Percentiles rank a stretch among this genome's conserved stretches.
Conservation (phyloP, 1,140 invertebrate genomes). For the Papilio aristodemus region DNA sequence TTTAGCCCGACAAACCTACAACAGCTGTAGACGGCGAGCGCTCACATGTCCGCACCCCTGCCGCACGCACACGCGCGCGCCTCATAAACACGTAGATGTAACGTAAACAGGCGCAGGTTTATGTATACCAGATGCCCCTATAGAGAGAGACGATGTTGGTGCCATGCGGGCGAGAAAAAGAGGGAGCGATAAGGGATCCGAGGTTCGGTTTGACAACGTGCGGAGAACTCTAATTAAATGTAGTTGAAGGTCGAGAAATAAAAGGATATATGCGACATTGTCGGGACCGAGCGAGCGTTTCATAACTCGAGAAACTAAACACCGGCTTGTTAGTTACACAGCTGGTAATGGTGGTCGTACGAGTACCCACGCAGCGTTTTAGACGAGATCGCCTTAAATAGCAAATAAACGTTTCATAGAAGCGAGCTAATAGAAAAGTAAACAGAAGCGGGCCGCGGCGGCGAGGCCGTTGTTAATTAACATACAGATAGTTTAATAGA, state of each 20-base stretch:
- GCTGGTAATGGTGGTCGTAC: slow-evolving; percentile 46
- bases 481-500: slow-evolving; percentile 80
- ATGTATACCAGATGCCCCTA: slow-evolving; percentile 78
- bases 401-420: slow-evolving; percentile 60
- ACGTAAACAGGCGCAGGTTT: slow-evolving; percentile 77
- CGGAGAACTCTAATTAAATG: slow-evolving; percentile 72
- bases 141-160: slow-evolving; percentile 68
- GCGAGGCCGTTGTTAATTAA: slow-evolving; percentile 78
- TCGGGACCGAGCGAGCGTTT: slow-evolving; percentile 42
- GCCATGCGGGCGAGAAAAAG: slow-evolving; percentile 58
- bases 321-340: slow-evolving; percentile 42
- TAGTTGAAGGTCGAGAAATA: slow-evolving; percentile 73
- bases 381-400: slow-evolving; percentile 56
- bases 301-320: slow-evolving; percentile 43
- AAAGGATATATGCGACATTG: slow-evolving; percentile 59
- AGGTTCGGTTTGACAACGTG: slow-evolving; percentile 66
- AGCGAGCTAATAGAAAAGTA: slow-evolving; percentile 69
- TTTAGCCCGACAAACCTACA: slow-evolving; percentile 66
- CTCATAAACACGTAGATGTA: slow-evolving; percentile 55
- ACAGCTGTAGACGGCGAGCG: slow-evolving; percentile 72
- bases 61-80: slow-evolving; percentile 45
- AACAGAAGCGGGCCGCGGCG: slow-evolving; percentile 58
- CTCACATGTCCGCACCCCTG: slow-evolving; percentile 71
- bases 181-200: slow-evolving; percentile 50
- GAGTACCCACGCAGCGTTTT: slow-evolving; percentile 37